phyloP scores from a whole-genome alignment of 23 tunicate species.

The Trididemnum clinides region DNA sequence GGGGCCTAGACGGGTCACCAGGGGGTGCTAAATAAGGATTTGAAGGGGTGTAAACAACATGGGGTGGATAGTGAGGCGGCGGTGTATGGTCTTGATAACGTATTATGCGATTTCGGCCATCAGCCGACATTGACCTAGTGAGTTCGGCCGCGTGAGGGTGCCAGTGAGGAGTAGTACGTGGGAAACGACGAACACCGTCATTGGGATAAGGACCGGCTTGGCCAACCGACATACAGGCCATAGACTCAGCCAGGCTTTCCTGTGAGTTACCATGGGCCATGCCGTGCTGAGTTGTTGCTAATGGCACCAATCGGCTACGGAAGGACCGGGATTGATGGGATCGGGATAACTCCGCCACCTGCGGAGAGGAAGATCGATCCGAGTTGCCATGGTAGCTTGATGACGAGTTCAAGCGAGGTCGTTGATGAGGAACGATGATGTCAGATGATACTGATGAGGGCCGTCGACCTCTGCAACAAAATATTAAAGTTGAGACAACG shows the following conservation, averaged over 20 bases:
- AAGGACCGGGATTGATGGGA: slow-evolving; percentile 46
- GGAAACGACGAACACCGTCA: slow-evolving; percentile 37
- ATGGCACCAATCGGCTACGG: slow-evolving; percentile 1
- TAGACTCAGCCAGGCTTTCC: slow-evolving; percentile 46
- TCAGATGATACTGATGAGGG: slow-evolving; percentile 48
- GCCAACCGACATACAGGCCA: slow-evolving; percentile 30
- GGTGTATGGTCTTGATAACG: neutral
- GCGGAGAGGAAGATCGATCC: slow-evolving; percentile 59
- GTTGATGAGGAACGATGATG: slow-evolving; percentile 45
- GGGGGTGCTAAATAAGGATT: neutral
- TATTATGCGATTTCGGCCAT: neutral
- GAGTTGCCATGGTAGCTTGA: slow-evolving; percentile 80
- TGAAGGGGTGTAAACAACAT: neutral
- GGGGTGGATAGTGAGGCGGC: neutral
- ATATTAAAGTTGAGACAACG: too few relatives aligned
- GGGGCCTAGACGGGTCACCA: neutral
- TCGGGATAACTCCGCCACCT: slow-evolving; percentile 45
- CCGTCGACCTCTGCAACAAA: slow-evolving; percentile 11
- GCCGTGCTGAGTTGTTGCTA: neutral
- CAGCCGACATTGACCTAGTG: slow-evolving; percentile 46
- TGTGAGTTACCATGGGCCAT: slow-evolving; percentile 40
- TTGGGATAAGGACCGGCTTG: neutral
- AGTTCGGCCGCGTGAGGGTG: slow-evolving; percentile 49
- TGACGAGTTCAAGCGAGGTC: slow-evolving; percentile 73
- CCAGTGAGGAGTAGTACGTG: slow-evolving; percentile 61